phyloP scores from a whole-genome alignment of 2,113 vertebrate species.

The Bos javanicus region DNA sequence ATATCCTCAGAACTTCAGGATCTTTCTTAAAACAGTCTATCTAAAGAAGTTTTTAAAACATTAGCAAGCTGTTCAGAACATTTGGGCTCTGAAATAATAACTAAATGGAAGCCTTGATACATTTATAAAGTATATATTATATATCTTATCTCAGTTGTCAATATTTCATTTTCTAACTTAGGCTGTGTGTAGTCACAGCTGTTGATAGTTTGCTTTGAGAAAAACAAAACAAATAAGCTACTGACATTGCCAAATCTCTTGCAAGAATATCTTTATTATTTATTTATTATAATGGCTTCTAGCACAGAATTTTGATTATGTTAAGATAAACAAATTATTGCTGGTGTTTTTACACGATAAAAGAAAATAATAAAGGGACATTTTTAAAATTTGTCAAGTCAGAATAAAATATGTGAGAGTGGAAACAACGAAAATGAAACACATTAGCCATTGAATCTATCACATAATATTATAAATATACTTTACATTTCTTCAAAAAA shows the following conservation, averaged over 20 bases:
- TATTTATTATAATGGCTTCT: slow-evolving; percentile 16
- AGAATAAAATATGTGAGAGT: not conserved
- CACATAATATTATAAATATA: not conserved
- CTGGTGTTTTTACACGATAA: not conserved
- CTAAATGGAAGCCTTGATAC: not conserved
- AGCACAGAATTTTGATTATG: not conserved
- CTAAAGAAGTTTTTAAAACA: not conserved
- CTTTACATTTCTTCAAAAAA: not conserved
- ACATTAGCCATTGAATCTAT: not conserved
- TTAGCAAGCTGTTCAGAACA: not conserved
- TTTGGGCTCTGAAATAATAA: not conserved
- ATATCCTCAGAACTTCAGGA: not conserved
- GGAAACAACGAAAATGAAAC: not conserved
- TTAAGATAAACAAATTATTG: not conserved
- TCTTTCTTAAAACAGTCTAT: not conserved
- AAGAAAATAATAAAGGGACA: not conserved
- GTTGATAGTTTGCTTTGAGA: not conserved
- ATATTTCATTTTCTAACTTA: not conserved
- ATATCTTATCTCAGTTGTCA: not conserved
- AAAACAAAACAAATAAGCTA: not conserved
- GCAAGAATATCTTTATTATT: not conserved
- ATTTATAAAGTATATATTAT: not conserved
- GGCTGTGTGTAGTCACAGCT: not conserved
- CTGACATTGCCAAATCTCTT: not conserved
- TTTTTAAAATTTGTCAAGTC: slow-evolving; percentile 3